Conservation (phyloP, 1,140 invertebrate species). For the Lepidurus packardi region DNA sequence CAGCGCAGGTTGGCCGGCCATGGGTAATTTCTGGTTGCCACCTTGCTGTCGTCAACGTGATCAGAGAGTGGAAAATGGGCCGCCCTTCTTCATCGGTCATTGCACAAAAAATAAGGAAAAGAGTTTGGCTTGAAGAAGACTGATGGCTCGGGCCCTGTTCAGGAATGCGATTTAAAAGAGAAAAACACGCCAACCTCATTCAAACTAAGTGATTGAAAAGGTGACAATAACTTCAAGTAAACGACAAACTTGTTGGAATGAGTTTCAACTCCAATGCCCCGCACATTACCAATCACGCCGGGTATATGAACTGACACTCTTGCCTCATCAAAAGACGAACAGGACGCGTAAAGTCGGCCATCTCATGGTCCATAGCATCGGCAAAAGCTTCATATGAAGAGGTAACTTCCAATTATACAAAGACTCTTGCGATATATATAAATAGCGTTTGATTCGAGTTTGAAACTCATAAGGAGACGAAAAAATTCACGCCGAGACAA, state of each 20-base stretch:
- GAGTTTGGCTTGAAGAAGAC: neutral
- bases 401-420: neutral
- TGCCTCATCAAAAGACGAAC: neutral
- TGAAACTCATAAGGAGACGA: no score
- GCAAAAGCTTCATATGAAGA: neutral
- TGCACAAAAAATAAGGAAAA: slow-evolving; percentile 3
- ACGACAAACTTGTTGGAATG: neutral
- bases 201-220: slow-evolving; percentile 17
- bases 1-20: slow-evolving; percentile 25
- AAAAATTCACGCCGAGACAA: no score
- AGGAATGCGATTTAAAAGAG: slow-evolving; percentile 14
- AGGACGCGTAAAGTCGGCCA: no score
- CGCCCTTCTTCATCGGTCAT: slow-evolving; percentile 2
- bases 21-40: slow-evolving; percentile 32
- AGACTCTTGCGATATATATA: neutral
- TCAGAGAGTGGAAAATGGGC: slow-evolving; percentile 29
- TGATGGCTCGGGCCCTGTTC: neutral
- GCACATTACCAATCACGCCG: slow-evolving; percentile 15
- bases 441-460: no score
- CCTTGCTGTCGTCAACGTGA: slow-evolving; percentile 31
- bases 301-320: neutral
- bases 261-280: slow-evolving; percentile 6
- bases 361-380: neutral
- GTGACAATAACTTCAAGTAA: slow-evolving; percentile 14
- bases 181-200: slow-evolving; percentile 15